Conservation (phyloP, 64 coral and sea anemone genomes). For the Stichodactyla helianthus region DNA sequence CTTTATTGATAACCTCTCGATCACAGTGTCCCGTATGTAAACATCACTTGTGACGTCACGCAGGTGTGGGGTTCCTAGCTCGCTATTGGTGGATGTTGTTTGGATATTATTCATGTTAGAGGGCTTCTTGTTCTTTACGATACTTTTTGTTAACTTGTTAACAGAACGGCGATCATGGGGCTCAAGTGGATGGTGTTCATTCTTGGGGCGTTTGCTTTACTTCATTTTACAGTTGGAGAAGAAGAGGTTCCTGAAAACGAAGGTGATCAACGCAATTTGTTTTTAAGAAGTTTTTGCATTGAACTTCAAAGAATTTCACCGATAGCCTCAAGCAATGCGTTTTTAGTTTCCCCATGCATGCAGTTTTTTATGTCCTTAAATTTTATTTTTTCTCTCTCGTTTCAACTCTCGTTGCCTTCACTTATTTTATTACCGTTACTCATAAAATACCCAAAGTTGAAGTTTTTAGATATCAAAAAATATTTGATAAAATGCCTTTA, state of each 20-base stretch:
- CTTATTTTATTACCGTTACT: too few species aligned
- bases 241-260: background rate
- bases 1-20: conserved; percentile 17
- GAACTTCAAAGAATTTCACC: too few species aligned
- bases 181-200: background rate
- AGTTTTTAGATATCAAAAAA: too few species aligned
- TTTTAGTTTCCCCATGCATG: too few species aligned
- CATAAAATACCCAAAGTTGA: too few species aligned
- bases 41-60: conserved; percentile 16
- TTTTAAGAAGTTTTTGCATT: too few species aligned
- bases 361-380: too few species aligned
- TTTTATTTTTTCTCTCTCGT: too few species aligned
- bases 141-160: background rate
- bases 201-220: background rate
- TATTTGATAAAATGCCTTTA: too few species aligned
- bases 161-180: background rate
- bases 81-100: conserved; percentile 1
- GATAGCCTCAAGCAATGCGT: too few species aligned
- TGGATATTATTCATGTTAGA: background rate
- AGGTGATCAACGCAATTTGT: background rate
- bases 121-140: background rate
- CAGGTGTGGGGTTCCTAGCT: background rate
- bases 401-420: too few species aligned
- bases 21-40: conserved; percentile 15
- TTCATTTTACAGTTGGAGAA: background rate